Evolutionary conservation across 1,140 invertebrate species (phyloP).

Genomic region (Stegodyphus mimosarum): DNA sequence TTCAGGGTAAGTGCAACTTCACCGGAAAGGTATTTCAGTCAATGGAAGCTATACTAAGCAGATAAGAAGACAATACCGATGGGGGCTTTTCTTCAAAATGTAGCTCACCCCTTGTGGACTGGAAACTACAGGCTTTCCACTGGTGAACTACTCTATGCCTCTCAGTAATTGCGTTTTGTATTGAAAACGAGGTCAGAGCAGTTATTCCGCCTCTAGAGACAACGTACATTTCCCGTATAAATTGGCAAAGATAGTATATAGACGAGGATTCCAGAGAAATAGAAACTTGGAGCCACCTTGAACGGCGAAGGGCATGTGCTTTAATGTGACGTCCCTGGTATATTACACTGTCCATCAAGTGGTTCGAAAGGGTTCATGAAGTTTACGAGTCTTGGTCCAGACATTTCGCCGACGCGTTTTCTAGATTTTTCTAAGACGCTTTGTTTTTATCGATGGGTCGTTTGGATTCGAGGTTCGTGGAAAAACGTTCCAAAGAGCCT

Average conservation of each 20-base stretch:
- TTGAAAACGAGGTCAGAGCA: slow-evolving; percentile 50
- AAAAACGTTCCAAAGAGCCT: slow-evolving; percentile 17
- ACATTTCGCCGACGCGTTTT: slow-evolving; percentile 36
- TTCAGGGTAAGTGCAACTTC: background rate
- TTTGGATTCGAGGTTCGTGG: slow-evolving; percentile 19
- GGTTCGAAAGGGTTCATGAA: slow-evolving; percentile 33
- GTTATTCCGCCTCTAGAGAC: slow-evolving; percentile 23
- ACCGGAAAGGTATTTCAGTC: background rate
- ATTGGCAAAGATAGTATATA: slow-evolving; percentile 6
- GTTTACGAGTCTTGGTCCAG: slow-evolving; percentile 32
- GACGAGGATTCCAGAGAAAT: background rate
- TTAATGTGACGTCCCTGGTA: slow-evolving; percentile 35
- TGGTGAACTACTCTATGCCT: slow-evolving; percentile 26
- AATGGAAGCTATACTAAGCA: slow-evolving; percentile 2
- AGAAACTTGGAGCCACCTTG: background rate
- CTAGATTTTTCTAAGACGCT: slow-evolving; percentile 4
- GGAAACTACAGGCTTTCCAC: slow-evolving; percentile 26
- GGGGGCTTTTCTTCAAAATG: slow-evolving; percentile 5
- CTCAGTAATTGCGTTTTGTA: slow-evolving; percentile 34
- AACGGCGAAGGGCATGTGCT: slow-evolving; percentile 3
- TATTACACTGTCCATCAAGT: slow-evolving; percentile 48
- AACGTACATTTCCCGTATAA: slow-evolving; percentile 17
- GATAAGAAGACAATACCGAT: background rate
- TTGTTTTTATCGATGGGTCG: slow-evolving; percentile 21
- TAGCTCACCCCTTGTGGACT: background rate